Conservation (phyloP, 1,140 invertebrate genomes). For the Eriocheir sinensis region DNA sequence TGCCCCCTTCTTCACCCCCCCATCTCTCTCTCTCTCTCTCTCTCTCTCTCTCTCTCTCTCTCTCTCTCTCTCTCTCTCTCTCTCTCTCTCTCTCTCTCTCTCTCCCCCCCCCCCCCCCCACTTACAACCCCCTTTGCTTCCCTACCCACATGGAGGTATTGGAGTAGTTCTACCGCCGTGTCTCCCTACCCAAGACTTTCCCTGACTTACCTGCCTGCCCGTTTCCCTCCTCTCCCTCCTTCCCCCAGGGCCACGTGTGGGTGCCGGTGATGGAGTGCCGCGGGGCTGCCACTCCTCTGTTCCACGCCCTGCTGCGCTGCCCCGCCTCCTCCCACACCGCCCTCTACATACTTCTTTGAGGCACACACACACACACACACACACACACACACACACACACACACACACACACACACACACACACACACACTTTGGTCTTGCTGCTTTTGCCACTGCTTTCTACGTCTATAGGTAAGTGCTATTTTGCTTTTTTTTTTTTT, state of each 20-base stretch:
- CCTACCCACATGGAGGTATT: too few relatives aligned
- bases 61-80: background rate
- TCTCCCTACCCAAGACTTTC: too few relatives aligned
- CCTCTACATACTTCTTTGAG: background rate
- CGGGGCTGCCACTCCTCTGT: background rate
- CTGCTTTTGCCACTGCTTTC: background rate
- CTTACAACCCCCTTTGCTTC: too few relatives aligned
- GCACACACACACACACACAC: background rate
- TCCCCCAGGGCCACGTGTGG: conserved; percentile 44
- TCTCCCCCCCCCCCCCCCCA: too few relatives aligned
- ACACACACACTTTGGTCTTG: too few relatives aligned
- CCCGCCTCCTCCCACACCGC: background rate
- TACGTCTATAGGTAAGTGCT: background rate
- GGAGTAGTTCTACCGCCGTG: too few relatives aligned
- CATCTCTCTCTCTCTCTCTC: background rate
- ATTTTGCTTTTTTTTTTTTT: background rate
- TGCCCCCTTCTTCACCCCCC: too few relatives aligned
- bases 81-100: background rate
- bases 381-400: conserved; percentile 34
- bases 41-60: background rate
- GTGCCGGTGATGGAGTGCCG: conserved; percentile 50
- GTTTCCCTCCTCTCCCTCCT: too few relatives aligned
- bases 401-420: conserved; percentile 22
- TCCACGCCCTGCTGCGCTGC: conserved; percentile 48
- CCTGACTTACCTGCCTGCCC: background rate